Evolutionary conservation across 2,797 vertebrate genomes (phyloP), one percentile per base, ranked within the genome.

Genomic region (Acropternis orthonyx): DNA sequence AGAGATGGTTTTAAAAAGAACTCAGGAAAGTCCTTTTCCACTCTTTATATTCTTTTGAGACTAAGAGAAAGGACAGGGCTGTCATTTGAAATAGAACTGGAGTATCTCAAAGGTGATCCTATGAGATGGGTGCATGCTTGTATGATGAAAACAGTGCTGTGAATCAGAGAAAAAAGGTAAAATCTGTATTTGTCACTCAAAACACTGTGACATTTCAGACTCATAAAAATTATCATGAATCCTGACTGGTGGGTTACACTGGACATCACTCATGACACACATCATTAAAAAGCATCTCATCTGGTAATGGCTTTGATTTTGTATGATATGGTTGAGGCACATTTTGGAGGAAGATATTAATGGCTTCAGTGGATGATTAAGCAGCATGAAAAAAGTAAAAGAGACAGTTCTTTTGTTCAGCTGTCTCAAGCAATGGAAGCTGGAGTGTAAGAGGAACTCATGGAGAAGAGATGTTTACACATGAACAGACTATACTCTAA

Each of bases 61-160:
- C 63, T 39, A 89, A 85, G 10, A 82, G 89, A 94, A 95, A 88
- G 91, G 85, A 95, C 49, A 49, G 76, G 76, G 71, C 90, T 97
- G 96, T 94, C 93, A 95, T 85, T 54, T 93, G 91, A 95, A 96
- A 95, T 86, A 74, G 63, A 93, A 94, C 59, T 56, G 65, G 83
- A 91, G 89, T 63, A 37, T 73, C 91, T 96, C 77, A 72, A 34
- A 78, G 87, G 93, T 96, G 96, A 96, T 96, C 92, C 91, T 83
- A 9, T 79, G 91, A 92, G 86, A 82, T 87, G 76, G 52, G 62
- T 85, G 74, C 93, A 78, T 92, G 87, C 79, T 92, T 88, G 63
- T 67, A 75, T 28, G 30, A 94, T 52, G 89, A 90, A 88, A 97
- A 49, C 74, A 63, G 34, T 59, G 75, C 58, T n/a, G 9, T 83